Conservation (phyloP, 1,140 invertebrate species). For the Brachystomella parvula region DNA sequence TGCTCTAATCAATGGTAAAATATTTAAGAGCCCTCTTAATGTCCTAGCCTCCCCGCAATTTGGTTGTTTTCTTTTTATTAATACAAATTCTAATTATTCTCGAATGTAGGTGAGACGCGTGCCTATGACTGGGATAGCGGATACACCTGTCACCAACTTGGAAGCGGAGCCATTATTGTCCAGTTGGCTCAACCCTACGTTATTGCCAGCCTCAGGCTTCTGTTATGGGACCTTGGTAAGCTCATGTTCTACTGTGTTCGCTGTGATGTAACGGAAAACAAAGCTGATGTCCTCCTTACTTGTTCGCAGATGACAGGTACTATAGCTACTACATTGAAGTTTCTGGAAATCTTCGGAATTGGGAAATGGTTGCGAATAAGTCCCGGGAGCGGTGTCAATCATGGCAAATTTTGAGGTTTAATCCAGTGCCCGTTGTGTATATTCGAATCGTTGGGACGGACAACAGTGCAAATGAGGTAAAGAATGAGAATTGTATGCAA, state of each 20-base stretch:
- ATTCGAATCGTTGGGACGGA: constrained; percentile 89
- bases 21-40: not conserved
- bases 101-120: constrained; percentile 59
- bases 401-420: constrained; percentile 85
- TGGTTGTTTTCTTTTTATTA: constrained; percentile 2
- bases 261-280: not conserved
- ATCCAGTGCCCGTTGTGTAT: constrained; percentile 76
- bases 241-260: too few species aligned
- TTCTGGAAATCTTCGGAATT: constrained; percentile 71
- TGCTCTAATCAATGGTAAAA: constrained; percentile 76
- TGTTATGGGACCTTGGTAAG: constrained; percentile 78
- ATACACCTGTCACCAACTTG: constrained; percentile 97
- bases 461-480: constrained; percentile 93
- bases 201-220: constrained; percentile 76
- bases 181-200: constrained; percentile 95
- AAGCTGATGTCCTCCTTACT: not conserved
- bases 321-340: constrained; percentile 96
- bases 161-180: constrained; percentile 86
- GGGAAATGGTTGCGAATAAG: constrained; percentile 63
- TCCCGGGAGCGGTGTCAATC: constrained; percentile 67
- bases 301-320: constrained; percentile 71
- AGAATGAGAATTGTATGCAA: not conserved
- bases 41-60: not conserved
- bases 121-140: constrained; percentile 98
- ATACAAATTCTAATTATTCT: constrained; percentile 18